phyloP scores from a whole-genome alignment of 2,888 invertebrate species.

The Schizotus pectinicornis region DNA sequence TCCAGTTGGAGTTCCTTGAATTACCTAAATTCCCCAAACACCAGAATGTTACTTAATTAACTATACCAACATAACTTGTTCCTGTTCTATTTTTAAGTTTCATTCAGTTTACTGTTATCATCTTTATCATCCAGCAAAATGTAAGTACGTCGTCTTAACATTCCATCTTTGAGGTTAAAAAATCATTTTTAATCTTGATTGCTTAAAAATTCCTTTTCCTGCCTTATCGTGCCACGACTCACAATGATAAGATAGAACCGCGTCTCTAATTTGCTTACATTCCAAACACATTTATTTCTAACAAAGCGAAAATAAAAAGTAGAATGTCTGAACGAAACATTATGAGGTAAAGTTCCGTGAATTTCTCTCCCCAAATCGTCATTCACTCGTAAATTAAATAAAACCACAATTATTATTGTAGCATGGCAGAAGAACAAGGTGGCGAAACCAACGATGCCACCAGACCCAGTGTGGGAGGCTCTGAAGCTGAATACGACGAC shows the following conservation, averaged over 20 bases:
- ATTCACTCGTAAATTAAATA: not conserved
- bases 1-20: not conserved
- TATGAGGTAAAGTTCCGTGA: not conserved
- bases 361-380: not conserved
- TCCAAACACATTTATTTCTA: not conserved
- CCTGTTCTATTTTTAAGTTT: not conserved
- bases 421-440: constrained; percentile 21
- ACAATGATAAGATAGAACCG: not conserved
- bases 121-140: not conserved
- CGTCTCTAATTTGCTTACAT: not conserved
- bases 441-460: constrained; percentile 31
- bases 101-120: not conserved
- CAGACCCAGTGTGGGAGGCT: constrained; percentile 44
- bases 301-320: not conserved
- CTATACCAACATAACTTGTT: not conserved
- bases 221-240: not conserved
- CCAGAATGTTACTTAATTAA: not conserved
- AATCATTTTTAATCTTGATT: not conserved
- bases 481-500: constrained; percentile 80
- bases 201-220: not conserved
- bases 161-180: not conserved
- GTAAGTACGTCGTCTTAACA: not conserved
- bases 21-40: not conserved
- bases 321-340: not conserved
- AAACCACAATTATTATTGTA: constrained; percentile 5